Percentiles rank a stretch among this genome's conserved stretches.
These are phyloP conservation scores for Myiozetetes cayanensis DNA, from an alignment of 2,113 vertebrate genomes.

Conservation along the genomic window DNA sequence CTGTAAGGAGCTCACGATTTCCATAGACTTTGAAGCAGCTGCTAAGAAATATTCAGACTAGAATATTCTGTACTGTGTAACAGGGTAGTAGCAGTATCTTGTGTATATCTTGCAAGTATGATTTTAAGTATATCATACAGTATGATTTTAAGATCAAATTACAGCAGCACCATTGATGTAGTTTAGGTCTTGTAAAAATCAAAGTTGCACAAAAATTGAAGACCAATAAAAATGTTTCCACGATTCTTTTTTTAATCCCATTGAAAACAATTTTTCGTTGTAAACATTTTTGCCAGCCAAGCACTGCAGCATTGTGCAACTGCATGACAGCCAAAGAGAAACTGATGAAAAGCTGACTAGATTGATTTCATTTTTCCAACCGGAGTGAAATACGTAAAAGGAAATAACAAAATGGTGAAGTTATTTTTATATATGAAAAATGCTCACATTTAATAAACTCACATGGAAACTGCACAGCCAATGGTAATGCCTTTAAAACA, in stretches of 20 bases:
- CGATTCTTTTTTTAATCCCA: constrained; percentile 61
- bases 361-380: constrained; percentile 69
- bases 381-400: constrained; percentile 56
- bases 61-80: not conserved
- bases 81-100: not conserved
- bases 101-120: not conserved
- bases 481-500: not conserved
- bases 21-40: not conserved
- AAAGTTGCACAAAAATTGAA: constrained; percentile 33
- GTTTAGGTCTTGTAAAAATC: constrained; percentile 3
- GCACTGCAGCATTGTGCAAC: constrained; percentile 66
- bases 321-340: constrained; percentile 68
- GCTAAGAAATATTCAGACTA: not conserved
- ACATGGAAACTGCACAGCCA: constrained; percentile 19
- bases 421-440: constrained; percentile 62
- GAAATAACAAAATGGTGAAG: constrained; percentile 66
- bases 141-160: not conserved
- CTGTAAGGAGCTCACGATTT: not conserved
- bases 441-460: constrained; percentile 48
- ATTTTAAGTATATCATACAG: not conserved
- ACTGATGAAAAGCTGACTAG: constrained; percentile 68
- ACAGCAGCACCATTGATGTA: not conserved
- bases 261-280: constrained; percentile 65
- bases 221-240: constrained; percentile 57
- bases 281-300: constrained; percentile 68